Percentiles rank a stretch among this genome's conserved stretches.
Conservation (phyloP, 2,113 vertebrate genomes). For the Balaeniceps rex region DNA sequence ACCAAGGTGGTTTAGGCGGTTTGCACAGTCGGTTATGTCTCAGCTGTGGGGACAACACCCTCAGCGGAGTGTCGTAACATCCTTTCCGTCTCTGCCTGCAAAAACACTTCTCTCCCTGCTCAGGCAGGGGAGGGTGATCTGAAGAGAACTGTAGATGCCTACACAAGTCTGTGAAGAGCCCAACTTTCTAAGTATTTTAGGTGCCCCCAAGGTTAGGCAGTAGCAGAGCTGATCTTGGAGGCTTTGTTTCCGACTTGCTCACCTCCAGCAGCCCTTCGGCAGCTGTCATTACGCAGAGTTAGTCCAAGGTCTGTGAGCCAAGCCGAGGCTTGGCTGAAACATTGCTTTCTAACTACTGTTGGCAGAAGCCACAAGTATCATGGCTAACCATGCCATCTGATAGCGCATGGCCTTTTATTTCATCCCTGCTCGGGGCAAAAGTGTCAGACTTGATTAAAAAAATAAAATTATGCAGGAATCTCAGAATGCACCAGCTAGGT, state of each 20-base stretch:
- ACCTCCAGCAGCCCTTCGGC: not conserved
- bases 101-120: not conserved
- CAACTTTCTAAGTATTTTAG: not conserved
- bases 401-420: not conserved
- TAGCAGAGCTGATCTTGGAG: not conserved
- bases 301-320: not conserved
- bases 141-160: not conserved
- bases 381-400: not conserved
- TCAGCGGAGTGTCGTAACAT: not conserved
- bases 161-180: not conserved
- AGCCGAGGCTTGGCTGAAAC: not conserved
- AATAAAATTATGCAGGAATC: not conserved
- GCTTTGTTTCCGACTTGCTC: not conserved
- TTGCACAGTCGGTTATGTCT: not conserved
- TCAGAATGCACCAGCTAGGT: not conserved
- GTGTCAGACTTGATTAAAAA: not conserved
- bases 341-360: not conserved
- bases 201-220: not conserved
- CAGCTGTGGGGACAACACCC: not conserved
- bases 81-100: not conserved
- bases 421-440: not conserved
- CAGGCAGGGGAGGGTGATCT: not conserved
- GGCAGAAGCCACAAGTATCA: not conserved
- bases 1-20: not conserved
- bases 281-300: rapidly evolving